Evolutionary conservation across 2,113 vertebrate species (phyloP).

Genomic region (Oxyura jamaicensis): DNA sequence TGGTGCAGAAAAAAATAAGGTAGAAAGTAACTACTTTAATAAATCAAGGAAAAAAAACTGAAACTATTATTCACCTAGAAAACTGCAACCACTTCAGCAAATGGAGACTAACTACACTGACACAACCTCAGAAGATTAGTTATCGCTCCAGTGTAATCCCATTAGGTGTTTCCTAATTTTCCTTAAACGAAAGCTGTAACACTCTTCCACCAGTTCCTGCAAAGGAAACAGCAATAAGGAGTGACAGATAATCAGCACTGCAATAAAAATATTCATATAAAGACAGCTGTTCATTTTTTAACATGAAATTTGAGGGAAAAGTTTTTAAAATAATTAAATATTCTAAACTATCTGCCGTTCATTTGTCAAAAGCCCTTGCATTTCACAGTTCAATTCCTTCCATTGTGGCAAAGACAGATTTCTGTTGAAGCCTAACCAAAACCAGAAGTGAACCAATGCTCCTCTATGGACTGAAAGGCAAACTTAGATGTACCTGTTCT

Average conservation of each 20-base stretch:
- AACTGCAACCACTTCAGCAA: not conserved
- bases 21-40: not conserved
- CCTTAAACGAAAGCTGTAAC: not conserved
- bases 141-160: not conserved
- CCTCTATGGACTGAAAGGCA: not conserved
- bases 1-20: not conserved
- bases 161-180: constrained; percentile 11
- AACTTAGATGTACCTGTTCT: not conserved
- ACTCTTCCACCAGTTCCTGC: not conserved
- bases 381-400: not conserved
- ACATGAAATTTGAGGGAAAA: not conserved
- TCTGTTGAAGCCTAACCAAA: not conserved
- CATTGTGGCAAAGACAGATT: not conserved
- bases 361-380: not conserved
- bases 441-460: not conserved
- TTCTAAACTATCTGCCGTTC: not conserved
- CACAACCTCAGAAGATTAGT: constrained; percentile 13
- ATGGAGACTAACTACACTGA: not conserved
- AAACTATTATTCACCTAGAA: not conserved
- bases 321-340: not conserved
- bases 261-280: not conserved
- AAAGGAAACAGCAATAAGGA: not conserved
- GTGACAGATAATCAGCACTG: not conserved
- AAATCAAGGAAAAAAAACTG: not conserved
- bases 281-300: not conserved